Conservation (phyloP, 2,113 vertebrate species). For the Ahaetulla prasina region DNA sequence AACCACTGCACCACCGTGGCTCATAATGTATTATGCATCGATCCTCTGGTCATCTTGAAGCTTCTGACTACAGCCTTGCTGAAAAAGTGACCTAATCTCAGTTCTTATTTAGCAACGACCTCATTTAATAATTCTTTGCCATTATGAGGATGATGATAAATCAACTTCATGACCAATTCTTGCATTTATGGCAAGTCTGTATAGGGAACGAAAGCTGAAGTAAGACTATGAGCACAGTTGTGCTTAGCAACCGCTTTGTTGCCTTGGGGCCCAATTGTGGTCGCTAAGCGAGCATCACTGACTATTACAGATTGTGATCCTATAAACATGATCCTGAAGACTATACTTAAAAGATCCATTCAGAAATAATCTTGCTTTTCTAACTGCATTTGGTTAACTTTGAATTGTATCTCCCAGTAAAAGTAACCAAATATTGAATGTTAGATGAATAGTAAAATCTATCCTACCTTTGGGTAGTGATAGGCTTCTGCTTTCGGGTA, state of each 20-base stretch:
- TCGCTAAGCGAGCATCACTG: not conserved
- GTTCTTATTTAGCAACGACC: not conserved
- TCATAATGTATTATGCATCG: too few relatives aligned
- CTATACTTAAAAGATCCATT: not conserved
- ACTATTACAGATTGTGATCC: not conserved
- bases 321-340: not conserved
- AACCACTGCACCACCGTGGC: too few relatives aligned
- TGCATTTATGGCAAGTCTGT: not conserved
- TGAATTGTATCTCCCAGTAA: not conserved
- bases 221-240: not conserved
- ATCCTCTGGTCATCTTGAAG: not conserved
- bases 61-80: rapidly evolving
- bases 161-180: not conserved
- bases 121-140: not conserved
- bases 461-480: slow-evolving; percentile 91
- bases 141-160: not conserved
- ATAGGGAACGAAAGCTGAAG: not conserved
- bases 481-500: slow-evolving; percentile 87
- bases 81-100: not conserved
- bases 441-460: not conserved
- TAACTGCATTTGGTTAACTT: not conserved
- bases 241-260: not conserved
- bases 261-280: not conserved
- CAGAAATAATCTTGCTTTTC: not conserved
- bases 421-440: rapidly evolving